Conservation (phyloP, 2,888 invertebrate genomes). For the Drosophila nr. perissopoda region DNA sequence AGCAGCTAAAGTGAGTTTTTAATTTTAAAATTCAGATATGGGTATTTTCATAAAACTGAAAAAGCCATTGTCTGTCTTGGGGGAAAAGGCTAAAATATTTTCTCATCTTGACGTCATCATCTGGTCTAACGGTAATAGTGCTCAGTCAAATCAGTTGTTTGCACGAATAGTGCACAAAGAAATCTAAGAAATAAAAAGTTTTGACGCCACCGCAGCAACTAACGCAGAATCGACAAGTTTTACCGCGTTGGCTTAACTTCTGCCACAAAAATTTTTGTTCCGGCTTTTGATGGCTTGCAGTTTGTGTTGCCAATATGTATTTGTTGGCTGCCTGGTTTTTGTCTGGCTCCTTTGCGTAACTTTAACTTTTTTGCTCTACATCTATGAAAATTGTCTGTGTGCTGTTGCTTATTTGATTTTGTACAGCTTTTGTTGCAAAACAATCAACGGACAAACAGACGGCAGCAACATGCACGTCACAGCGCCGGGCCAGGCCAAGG, state of each 20-base stretch:
- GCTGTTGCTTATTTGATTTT: constrained; percentile 79
- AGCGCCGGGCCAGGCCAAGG: constrained; percentile 47
- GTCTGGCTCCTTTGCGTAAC: constrained; percentile 41
- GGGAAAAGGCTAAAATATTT: constrained; percentile 34
- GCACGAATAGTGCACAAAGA: constrained; percentile 64
- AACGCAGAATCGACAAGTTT: constrained; percentile 78
- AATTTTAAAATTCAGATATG: constrained; percentile 36
- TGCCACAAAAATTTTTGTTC: constrained; percentile 78
- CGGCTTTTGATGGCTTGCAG: constrained; percentile 77
- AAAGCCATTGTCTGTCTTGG: constrained; percentile 24
- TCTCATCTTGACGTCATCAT: constrained; percentile 17
- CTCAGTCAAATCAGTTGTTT: constrained; percentile 76
- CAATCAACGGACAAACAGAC: constrained; percentile 39
- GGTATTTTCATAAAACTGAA: constrained; percentile 39
- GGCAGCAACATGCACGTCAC: constrained; percentile 56
- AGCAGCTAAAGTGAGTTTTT: constrained; percentile 9
- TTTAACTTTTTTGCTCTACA: constrained; percentile 50
- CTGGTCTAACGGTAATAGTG: constrained; percentile 31
- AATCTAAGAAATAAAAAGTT: constrained; percentile 66
- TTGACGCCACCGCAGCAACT: constrained; percentile 58
- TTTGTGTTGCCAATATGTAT: constrained; percentile 62
- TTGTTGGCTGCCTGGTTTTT: constrained; percentile 41
- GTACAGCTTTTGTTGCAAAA: constrained; percentile 67
- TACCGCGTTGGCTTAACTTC: constrained; percentile 76
- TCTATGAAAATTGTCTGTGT: constrained; percentile 46